phyloP scores from a whole-genome alignment of 1,140 invertebrate species.

The Charaxes varanes region DNA sequence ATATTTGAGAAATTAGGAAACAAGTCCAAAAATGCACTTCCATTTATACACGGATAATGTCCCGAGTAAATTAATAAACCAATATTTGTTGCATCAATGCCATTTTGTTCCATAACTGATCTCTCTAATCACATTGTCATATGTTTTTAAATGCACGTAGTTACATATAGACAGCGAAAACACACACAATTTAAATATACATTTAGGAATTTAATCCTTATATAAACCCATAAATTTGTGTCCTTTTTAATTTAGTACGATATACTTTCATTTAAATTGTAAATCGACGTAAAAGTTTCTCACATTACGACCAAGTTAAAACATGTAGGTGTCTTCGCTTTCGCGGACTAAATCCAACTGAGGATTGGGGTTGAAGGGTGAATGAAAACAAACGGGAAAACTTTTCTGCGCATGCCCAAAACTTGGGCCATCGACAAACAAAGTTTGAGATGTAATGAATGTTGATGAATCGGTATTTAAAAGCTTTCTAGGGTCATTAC shows the following conservation, averaged over 20 bases:
- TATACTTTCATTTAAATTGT: too few relatives aligned
- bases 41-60: slow-evolving; percentile 54
- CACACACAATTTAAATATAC: too few relatives aligned
- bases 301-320: slow-evolving; percentile 7
- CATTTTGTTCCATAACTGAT: slow-evolving; percentile 62
- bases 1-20: slow-evolving; percentile 40
- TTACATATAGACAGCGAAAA: too few relatives aligned
- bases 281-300: slow-evolving; percentile 48
- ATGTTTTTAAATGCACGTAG: too few relatives aligned
- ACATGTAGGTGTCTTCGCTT: slow-evolving; percentile 30
- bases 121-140: too few relatives aligned
- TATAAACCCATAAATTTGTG: too few relatives aligned
- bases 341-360: slow-evolving; percentile 32
- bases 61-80: slow-evolving; percentile 36
- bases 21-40: slow-evolving; percentile 58
- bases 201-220: too few relatives aligned
- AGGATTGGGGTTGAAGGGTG: slow-evolving; percentile 43
- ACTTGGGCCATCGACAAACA: slow-evolving; percentile 19
- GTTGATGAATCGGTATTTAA: slow-evolving; percentile 27
- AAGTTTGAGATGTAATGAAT: slow-evolving; percentile 25
- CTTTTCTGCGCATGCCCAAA: slow-evolving; percentile 42
- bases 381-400: slow-evolving; percentile 25
- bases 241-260: too few relatives aligned
- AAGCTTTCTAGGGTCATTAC: slow-evolving; percentile 17
- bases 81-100: slow-evolving; percentile 20